A percentile compares a stretch with the other conserved stretches of the same genome.
Conservation (phyloP, 2,888 invertebrate species). For the Oasisia sp. region DNA sequence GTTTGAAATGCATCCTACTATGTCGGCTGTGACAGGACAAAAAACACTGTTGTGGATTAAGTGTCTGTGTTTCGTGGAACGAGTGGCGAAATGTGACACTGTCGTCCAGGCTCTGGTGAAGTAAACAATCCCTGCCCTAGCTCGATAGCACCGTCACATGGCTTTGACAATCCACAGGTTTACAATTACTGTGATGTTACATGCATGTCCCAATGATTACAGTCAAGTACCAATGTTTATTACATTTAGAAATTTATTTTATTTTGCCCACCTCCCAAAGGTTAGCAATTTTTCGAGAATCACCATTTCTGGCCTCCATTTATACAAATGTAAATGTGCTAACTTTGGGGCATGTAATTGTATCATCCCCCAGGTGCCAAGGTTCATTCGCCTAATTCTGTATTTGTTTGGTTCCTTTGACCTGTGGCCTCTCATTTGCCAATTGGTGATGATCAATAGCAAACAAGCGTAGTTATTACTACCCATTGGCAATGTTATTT, state of each 20-base stretch:
- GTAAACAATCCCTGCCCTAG: background rate
- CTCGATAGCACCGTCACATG: background rate
- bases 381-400: too few species aligned
- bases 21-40: background rate
- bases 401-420: too few species aligned
- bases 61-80: background rate
- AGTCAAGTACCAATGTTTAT: background rate
- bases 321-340: background rate
- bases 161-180: background rate
- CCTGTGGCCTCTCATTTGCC: too few species aligned
- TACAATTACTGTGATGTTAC: background rate
- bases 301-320: background rate
- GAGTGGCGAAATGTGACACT: background rate
- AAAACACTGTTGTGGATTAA: background rate
- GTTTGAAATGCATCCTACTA: background rate
- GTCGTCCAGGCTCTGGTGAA: background rate
- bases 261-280: background rate
- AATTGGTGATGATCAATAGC: too few species aligned
- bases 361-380: too few species aligned
- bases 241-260: background rate
- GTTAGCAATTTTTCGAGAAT: background rate
- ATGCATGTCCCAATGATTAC: background rate
- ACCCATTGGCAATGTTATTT: too few species aligned
- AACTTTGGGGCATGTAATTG: too few species aligned
- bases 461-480: too few species aligned